phyloP scores from a whole-genome alignment of 2,113 vertebrate genomes.

The Nannobrachium achirus region DNA sequence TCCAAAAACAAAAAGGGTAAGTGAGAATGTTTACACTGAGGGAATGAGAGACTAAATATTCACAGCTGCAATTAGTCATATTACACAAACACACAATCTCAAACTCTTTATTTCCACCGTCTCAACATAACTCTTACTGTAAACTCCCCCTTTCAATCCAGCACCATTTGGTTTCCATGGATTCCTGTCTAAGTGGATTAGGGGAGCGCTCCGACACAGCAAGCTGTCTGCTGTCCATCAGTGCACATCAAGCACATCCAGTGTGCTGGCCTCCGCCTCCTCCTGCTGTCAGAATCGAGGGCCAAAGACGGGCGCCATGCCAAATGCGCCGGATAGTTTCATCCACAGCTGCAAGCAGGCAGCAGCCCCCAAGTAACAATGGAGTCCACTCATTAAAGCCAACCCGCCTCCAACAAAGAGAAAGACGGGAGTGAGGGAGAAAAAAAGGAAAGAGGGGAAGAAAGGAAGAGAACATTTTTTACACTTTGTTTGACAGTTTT shows the following conservation, averaged over 20 bases:
- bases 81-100: too few species aligned
- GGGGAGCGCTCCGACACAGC: slow-evolving; percentile 46
- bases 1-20: too few species aligned
- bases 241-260: slow-evolving; percentile 66
- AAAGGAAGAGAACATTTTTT: too few species aligned
- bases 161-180: slow-evolving; percentile 48
- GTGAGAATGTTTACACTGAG: too few species aligned
- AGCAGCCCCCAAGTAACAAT: slow-evolving; percentile 70
- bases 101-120: background rate
- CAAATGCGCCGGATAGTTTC: slow-evolving; percentile 75
- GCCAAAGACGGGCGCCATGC: slow-evolving; percentile 56
- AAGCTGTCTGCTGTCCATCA: slow-evolving; percentile 71
- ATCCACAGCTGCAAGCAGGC: slow-evolving; percentile 80
- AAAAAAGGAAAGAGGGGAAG: slow-evolving; percentile 8
- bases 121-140: slow-evolving; percentile 16
- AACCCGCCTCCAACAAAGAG: slow-evolving; percentile 48
- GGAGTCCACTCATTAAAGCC: slow-evolving; percentile 73
- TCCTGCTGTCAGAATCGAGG: slow-evolving; percentile 53
- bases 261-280: slow-evolving; percentile 40
- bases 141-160: slow-evolving; percentile 11
- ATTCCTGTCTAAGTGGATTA: slow-evolving; percentile 54
- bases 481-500: background rate
- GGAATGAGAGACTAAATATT: too few species aligned
- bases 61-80: too few species aligned
- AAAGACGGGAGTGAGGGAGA: slow-evolving; percentile 13